These are phyloP conservation scores for Akabosia matsudoensis DNA, from an alignment of 1,140 invertebrate genomes.

Conservation along the genomic window DNA sequence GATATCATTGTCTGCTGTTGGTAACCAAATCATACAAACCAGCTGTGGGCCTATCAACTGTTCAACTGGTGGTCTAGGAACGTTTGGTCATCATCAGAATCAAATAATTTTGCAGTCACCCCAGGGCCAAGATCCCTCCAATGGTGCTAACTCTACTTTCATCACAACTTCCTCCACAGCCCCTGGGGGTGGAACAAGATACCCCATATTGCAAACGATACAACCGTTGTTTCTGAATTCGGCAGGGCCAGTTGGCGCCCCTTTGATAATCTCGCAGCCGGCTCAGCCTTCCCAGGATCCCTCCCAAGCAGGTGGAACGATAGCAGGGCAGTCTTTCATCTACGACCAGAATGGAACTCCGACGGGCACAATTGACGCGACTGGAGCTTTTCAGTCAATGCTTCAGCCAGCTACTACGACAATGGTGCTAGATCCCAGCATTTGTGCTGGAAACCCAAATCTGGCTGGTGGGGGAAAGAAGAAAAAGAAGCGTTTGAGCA, in stretches of 20 bases:
- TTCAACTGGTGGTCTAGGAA: background rate
- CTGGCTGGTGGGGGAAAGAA: conserved; percentile 38
- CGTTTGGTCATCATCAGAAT: background rate
- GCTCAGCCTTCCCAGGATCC: conserved; percentile 23
- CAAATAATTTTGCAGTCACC: conserved; percentile 26
- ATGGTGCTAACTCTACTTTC: conserved; percentile 31
- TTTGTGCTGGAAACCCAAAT: conserved; percentile 32
- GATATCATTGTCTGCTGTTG: background rate
- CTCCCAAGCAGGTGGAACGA: conserved; percentile 24
- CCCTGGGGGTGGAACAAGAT: background rate
- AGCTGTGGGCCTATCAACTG: background rate
- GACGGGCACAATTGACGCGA: background rate
- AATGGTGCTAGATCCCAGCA: conserved; percentile 44
- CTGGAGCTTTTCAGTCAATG: conserved; percentile 32
- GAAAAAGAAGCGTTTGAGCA: conserved; percentile 45
- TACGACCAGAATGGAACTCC: conserved; percentile 37
- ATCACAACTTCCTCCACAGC: conserved; percentile 10
- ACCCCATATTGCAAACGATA: conserved; percentile 46
- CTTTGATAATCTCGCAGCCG: conserved; percentile 39
- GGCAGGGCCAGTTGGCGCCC: conserved; percentile 30
- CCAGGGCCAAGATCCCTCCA: background rate
- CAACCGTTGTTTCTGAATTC: conserved; percentile 45
- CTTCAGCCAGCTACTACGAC: conserved; percentile 34
- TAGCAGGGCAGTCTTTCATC: conserved; percentile 36
- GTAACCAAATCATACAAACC: conserved; percentile 3